These are phyloP conservation scores for Eurytoma adleriae DNA, from an alignment of 2,888 invertebrate genomes.

Conservation along the genomic window DNA sequence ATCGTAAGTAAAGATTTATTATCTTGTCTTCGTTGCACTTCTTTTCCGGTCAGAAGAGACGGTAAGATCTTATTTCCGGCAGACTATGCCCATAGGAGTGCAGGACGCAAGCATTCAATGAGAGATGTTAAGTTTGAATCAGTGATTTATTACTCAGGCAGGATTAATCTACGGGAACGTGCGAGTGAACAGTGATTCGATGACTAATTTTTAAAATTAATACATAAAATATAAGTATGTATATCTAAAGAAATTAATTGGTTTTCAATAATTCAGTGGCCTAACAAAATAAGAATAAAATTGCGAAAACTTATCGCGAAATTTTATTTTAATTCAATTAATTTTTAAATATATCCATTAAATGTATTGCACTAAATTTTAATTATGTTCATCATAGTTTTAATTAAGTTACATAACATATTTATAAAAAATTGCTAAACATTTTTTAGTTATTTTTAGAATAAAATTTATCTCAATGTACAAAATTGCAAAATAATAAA, in stretches of 20 bases:
- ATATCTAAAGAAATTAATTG: too few species aligned
- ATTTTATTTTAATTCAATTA: too few species aligned
- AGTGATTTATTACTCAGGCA: constrained; percentile 38
- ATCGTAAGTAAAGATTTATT: constrained; percentile 27
- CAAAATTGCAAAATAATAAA: too few species aligned
- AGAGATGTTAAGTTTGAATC: constrained; percentile 42
- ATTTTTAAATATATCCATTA: too few species aligned
- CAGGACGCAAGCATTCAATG: constrained; percentile 22
- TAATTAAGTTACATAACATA: too few species aligned
- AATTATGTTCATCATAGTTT: too few species aligned
- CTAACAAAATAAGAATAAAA: too few species aligned
- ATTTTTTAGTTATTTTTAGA: constrained; percentile 14
- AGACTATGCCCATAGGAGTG: constrained; percentile 39
- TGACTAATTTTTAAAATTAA: neutral
- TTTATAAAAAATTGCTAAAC: too few species aligned
- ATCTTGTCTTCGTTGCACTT: constrained; percentile 43
- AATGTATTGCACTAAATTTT: too few species aligned
- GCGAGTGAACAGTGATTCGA: neutral
- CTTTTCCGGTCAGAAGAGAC: constrained; percentile 55
- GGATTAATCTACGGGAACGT: constrained; percentile 42
- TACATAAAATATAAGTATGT: too few species aligned
- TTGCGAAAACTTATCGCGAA: too few species aligned
- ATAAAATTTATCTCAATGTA: neutral
- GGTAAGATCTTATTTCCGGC: constrained; percentile 55
- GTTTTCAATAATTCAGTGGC: too few species aligned